Evolutionary conservation across 2,797 vertebrate genomes (phyloP).

Genomic region (Anguilla marmorata): DNA sequence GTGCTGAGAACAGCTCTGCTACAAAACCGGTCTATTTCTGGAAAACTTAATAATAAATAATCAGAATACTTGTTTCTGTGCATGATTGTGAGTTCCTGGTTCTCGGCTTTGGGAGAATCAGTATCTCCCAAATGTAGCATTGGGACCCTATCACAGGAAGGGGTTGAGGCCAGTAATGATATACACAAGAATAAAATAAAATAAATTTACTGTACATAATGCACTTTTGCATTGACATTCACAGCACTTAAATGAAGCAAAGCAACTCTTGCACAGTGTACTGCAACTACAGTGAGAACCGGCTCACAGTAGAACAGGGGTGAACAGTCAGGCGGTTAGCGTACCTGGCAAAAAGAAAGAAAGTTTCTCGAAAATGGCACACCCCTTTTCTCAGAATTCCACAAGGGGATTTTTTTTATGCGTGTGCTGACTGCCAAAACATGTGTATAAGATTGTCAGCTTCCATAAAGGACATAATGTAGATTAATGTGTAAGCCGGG

Average conservation of each 20-base stretch:
- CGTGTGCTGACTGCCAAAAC: background rate
- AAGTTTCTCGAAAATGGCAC: background rate
- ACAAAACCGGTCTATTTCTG: background rate
- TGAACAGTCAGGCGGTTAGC: background rate
- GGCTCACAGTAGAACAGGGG: background rate
- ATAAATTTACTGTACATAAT: background rate
- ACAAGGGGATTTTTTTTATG: background rate
- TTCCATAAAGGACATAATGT: background rate
- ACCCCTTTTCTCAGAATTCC: background rate
- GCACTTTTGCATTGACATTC: background rate
- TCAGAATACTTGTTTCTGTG: background rate
- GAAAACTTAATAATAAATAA: background rate
- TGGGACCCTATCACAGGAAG: background rate
- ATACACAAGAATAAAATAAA: background rate
- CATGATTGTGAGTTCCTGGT: background rate
- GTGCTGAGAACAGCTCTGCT: background rate
- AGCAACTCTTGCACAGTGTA: background rate
- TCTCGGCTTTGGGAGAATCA: background rate
- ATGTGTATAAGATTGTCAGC: background rate
- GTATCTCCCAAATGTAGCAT: background rate
- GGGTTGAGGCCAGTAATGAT: background rate
- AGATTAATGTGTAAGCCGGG: background rate
- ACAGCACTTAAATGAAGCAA: background rate
- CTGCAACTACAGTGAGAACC: background rate
- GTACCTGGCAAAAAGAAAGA: background rate